Evolutionary conservation across 2,888 invertebrate species (phyloP).

Genomic region (Limnephilus marmoratus): DNA sequence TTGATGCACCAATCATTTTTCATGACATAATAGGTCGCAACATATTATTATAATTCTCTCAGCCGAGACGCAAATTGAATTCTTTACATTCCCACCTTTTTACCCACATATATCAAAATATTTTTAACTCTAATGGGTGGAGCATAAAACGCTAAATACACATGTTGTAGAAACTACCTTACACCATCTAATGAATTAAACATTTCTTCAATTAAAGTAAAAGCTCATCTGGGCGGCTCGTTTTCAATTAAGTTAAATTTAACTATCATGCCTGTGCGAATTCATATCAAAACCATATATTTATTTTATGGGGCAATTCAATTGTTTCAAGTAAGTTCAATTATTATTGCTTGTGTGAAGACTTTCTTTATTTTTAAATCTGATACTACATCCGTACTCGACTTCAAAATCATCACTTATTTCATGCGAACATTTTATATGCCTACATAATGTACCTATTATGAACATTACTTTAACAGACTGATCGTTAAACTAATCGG

Average conservation of each 20-base stretch:
- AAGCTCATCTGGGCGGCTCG: constrained; percentile 16
- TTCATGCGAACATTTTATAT: neutral
- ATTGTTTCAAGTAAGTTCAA: constrained; percentile 39
- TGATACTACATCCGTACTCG: neutral
- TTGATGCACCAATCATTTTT: neutral
- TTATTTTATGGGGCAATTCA: constrained; percentile 49
- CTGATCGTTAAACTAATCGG: neutral
- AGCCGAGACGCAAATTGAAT: neutral
- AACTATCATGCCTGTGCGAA: constrained; percentile 40
- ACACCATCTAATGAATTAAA: neutral
- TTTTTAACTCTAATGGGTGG: neutral
- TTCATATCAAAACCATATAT: constrained; percentile 45
- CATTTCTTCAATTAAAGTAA: constrained; percentile 27
- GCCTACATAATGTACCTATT: neutral
- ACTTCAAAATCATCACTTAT: neutral
- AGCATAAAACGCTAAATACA: neutral
- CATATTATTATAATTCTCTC: neutral
- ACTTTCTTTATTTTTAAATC: constrained; percentile 46
- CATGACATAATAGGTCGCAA: neutral
- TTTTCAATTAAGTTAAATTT: constrained; percentile 40
- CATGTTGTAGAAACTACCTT: neutral
- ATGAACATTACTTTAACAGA: neutral
- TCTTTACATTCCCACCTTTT: neutral
- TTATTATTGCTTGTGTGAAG: constrained; percentile 24
- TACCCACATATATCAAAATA: neutral